Conservation (phyloP, 2,797 vertebrate species). For the Nannoperca australis region DNA sequence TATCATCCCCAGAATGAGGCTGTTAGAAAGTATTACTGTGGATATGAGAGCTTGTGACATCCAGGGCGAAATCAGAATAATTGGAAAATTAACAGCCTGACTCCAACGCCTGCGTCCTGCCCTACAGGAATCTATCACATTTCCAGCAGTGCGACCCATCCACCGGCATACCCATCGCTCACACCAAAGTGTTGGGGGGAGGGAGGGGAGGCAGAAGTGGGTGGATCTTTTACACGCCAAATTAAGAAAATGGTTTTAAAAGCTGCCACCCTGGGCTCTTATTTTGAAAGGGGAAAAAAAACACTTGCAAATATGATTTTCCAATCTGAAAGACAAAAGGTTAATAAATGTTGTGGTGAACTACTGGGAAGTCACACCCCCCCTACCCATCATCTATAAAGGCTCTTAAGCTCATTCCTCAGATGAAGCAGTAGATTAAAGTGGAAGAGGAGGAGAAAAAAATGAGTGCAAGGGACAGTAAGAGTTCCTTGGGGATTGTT, state of each 20-base stretch:
- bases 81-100: constrained; percentile 73
- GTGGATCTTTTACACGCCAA: constrained; percentile 15
- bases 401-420: constrained; percentile 64
- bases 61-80: constrained; percentile 60
- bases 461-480: not conserved
- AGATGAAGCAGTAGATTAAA: constrained; percentile 79
- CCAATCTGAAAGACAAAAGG: not conserved
- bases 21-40: constrained; percentile 41
- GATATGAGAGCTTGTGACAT: constrained; percentile 44
- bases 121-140: constrained; percentile 91
- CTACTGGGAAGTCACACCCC: not conserved
- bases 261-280: not conserved
- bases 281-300: constrained; percentile 11
- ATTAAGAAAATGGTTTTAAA: constrained; percentile 11
- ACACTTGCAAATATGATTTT: not conserved
- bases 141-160: constrained; percentile 89
- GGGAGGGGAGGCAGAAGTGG: not conserved
- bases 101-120: constrained; percentile 86
- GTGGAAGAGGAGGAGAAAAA: constrained; percentile 11
- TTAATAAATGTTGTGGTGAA: not conserved
- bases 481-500: constrained; percentile 48
- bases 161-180: constrained; percentile 89
- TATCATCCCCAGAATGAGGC: constrained; percentile 53
- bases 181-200: constrained; percentile 31
- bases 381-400: constrained; percentile 10